Evolutionary conservation across 2,113 vertebrate genomes (phyloP), one percentile per base, ranked within the genome.

Genomic region (Pantherophis guttatus): DNA sequence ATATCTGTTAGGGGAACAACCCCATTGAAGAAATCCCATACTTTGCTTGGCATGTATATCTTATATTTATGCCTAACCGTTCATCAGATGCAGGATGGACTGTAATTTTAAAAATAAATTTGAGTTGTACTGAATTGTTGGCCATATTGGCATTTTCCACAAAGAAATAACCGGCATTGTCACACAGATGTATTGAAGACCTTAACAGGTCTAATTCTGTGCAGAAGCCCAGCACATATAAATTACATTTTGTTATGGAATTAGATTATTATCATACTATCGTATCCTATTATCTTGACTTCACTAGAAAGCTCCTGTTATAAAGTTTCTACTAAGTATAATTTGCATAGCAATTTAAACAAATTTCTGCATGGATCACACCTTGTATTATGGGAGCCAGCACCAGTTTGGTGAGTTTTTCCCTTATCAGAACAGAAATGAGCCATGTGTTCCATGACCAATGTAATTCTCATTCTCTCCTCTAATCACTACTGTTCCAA

Each of bases 151-250:
- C 62, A 29, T 91, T 70, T 87, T 93, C 23, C 52, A 93, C 23
- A 89, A 23, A 54, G 0, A 8, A 24, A 93, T 88, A 95, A 85
- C 8, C 6, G 90, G 0, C 21, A 15, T 59, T 93, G 9, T 90
- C 92, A 90, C 44, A 13, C 59, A 33, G 92, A 95, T 90, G 26
- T 65, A 90, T 86, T 89, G 53, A 86, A 90, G 92, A 93, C 70
- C 88, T 86, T n/a, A 52, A 23, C 48, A 86, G 55, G 55, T 89
- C 55, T 90, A 90, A 90, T 93, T 93, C 70, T 90, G 59, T 90
- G 70, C 55, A 86, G 75, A 90, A 93, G 90, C 59, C 44, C 39
- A 90, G 44, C 92, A 93, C 29, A 90, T 86, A 89, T 93, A 62
- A 93, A 59, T 93, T 93, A 52, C 39, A 33, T 93, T 93, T 81